Evolutionary conservation across 1,140 invertebrate genomes (phyloP), one percentile per base, ranked within the genome.

Genomic region (Nymphalis io): DNA sequence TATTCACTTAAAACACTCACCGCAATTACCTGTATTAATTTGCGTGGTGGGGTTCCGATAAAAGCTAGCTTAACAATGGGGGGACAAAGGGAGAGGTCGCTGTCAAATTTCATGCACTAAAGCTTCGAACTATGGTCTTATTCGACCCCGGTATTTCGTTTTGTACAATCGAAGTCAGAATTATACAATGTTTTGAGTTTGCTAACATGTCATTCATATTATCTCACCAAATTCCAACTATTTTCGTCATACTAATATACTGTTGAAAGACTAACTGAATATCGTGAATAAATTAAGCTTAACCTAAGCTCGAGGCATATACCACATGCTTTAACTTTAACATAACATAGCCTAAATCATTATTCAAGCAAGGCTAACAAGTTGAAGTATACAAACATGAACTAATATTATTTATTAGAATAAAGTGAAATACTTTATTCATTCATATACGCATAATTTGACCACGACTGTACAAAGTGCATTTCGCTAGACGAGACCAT

Each of bases 71-170:
- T 76, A 81, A 80, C 80, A 79, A 81, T 75, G 61, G 65, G 62
- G 48, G 42, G 55, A 66, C 20, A 61, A 63, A 42, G 61, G 48
- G 66, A 63, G 75, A 65, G 72, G 72, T n/a, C 53, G 73, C 79
- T 85, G 83, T 83, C 80, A 84, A 84, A 83, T 84, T 86, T 84
- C 77, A 82, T 83, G 76, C 81, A 75, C 77, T 81, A 80, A 83
- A 79, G 80, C 79, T 76, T 72, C 65, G 58, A 73, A 69, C 70
- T 72, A 80, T 79, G 71, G 75, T 78, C 75, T 82, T 78, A 73
- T 70, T 76, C 72, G 51, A 65, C 65, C 60, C 72, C 59, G 15
- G 63, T 74, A 69, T 74, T 68, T 68, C 71, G 78, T 79, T 75
- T 72, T 68, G 78, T 81, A 82, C 80, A 76, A 73, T 81, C 23